Evolutionary conservation across 2,113 vertebrate genomes (phyloP), one percentile per base, ranked within the genome.

Genomic region (Solea solea): DNA sequence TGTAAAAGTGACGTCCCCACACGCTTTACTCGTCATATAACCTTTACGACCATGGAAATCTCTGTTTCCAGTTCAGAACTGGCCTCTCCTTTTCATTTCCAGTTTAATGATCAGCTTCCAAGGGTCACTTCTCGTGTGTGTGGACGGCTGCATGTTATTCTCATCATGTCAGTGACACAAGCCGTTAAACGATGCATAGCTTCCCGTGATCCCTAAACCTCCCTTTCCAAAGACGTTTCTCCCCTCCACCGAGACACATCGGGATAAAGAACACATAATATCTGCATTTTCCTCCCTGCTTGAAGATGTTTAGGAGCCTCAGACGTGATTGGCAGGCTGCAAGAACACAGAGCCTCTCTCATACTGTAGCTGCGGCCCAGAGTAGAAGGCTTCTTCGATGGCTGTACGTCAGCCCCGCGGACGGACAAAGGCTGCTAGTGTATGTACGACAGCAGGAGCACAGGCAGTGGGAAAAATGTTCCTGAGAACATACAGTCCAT

Each of bases 331-430:
- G 81, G 80, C 45, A 10, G 41, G 14, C 10, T 41, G 76, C 45
- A 13, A 66, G 71, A 90, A 93, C 89, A 91, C 87, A 92, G 84
- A 65, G 39, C 64, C 67, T 55, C 91, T 95, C 91, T 94, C 93
- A 88, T 86, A 89, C 81, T 72, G 72, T 52, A 75, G 54, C 55
- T 77, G 52, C 79, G 81, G 88, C 82, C 55, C 71, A 72, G 87
- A 89, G 85, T 69, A 78, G 92, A 93, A 89, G 75, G 78, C 80
- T 82, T 78, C 81, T 86, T 88, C 92, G 91, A 94, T 81, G 90
- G 87, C 74, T 78, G n/a, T 69, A 79, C 92, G 90, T 93, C 94
- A 92, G 89, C 75, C 72, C 69, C 72, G 55, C 8, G 39, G 3
- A 81, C 82, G 86, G 80, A 90, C 88, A 93, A 94, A 90, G 86